A percentile compares a stretch with the other conserved stretches of the same genome.
Evolutionary conservation across 2,113 vertebrate genomes (phyloP).

Genomic region (Heloderma charlesbogerti): DNA sequence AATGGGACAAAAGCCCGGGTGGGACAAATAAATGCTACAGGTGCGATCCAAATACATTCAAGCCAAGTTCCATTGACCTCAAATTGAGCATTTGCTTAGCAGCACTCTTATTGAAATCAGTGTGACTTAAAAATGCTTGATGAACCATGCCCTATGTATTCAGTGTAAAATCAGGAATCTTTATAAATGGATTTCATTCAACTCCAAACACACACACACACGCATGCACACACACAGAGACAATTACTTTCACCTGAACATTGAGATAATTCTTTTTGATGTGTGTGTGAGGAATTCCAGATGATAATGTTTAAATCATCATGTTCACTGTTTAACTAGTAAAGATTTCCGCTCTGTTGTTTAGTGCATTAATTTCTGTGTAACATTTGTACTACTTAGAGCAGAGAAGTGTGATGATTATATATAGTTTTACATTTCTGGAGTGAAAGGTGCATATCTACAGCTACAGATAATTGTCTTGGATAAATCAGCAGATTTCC

Average conservation of each 20-base stretch:
- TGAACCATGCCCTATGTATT: not conserved
- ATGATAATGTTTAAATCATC: not conserved
- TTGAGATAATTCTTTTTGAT: not conserved
- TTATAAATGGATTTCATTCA: not conserved
- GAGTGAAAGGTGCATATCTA: not conserved
- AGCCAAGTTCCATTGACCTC: not conserved
- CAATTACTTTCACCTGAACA: not conserved
- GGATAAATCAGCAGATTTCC: not conserved
- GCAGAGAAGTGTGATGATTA: not conserved
- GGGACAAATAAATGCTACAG: not conserved
- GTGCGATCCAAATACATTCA: not conserved
- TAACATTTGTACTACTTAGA: not conserved
- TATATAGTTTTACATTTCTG: not conserved
- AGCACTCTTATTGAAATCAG: not conserved
- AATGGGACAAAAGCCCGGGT: not conserved
- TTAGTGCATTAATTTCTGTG: not conserved
- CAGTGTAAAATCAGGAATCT: not conserved
- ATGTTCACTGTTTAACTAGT: conserved; percentile 25
- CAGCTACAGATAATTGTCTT: not conserved
- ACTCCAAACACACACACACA: too few species aligned
- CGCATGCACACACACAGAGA: too few species aligned
- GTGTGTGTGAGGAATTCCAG: not conserved
- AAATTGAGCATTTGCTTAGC: not conserved
- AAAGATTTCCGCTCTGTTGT: not conserved
- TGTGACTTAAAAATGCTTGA: not conserved